Conservation (phyloP, 1,140 invertebrate genomes). For the Mizuhopecten yessoensis region DNA sequence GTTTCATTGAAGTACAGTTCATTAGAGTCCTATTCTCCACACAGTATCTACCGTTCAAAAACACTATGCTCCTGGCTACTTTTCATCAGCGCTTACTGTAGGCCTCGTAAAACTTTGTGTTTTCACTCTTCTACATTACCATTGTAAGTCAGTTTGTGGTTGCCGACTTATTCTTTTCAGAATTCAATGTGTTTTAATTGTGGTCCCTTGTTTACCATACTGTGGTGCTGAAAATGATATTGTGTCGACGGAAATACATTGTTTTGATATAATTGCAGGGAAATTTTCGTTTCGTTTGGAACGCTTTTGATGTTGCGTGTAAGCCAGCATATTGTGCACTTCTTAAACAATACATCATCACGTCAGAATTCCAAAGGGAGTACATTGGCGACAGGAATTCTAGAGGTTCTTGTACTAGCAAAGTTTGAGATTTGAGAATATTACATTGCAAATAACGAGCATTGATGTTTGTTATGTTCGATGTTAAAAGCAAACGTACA, state of each 20-base stretch:
- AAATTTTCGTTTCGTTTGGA: not conserved
- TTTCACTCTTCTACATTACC: not conserved
- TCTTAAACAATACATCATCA: not conserved
- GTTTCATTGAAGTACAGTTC: not conserved
- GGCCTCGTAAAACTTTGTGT: not conserved
- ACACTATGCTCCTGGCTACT: not conserved
- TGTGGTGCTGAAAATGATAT: not conserved
- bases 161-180: not conserved
- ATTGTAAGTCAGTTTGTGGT: not conserved
- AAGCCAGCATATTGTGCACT: not conserved
- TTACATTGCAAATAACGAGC: not conserved
- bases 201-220: not conserved
- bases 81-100: not conserved
- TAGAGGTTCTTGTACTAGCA: not conserved
- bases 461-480: not conserved
- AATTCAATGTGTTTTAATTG: not conserved
- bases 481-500: too few species aligned
- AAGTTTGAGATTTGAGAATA: not conserved
- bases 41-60: constrained; percentile 23
- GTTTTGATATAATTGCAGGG: not conserved
- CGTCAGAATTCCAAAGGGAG: not conserved
- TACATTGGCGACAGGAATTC: constrained; percentile 9
- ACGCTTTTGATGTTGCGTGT: not conserved
- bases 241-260: not conserved
- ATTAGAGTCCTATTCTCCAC: not conserved